Percentiles rank a stretch among this genome's conserved stretches.
phyloP scores from a whole-genome alignment of 1,140 invertebrate genomes.

The Dufourea novaeangliae region DNA sequence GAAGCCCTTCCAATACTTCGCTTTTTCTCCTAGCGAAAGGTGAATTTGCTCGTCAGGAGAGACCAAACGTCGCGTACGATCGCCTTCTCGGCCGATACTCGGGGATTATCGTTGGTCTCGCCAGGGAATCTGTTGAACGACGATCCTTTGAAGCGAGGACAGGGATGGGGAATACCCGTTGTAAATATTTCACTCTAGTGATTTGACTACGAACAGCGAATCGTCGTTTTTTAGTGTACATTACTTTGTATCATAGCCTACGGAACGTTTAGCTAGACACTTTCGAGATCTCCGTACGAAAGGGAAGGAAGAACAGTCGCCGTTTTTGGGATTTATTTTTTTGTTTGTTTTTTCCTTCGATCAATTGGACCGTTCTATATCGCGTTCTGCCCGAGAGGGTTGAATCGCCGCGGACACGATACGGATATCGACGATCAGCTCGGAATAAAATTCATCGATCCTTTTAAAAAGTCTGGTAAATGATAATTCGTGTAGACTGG shows the following conservation, averaged over 20 bases:
- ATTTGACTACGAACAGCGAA: slow-evolving; percentile 44
- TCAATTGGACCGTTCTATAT: slow-evolving; percentile 23
- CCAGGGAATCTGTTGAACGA: slow-evolving; percentile 17
- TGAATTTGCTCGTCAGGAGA: too few relatives aligned
- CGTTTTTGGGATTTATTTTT: slow-evolving; percentile 3
- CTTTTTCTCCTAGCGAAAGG: too few relatives aligned
- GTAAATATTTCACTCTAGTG: slow-evolving; percentile 46
- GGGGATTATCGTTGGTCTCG: slow-evolving; percentile 25
- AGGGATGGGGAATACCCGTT: not conserved
- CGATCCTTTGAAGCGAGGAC: not conserved
- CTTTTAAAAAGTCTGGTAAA: too few relatives aligned
- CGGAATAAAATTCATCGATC: not conserved
- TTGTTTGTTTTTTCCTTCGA: slow-evolving; percentile 21
- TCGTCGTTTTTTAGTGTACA: slow-evolving; percentile 44
- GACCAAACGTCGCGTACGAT: not conserved
- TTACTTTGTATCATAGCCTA: slow-evolving; percentile 50
- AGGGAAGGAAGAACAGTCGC: slow-evolving; percentile 2
- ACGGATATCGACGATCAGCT: not conserved
- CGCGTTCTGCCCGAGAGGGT: slow-evolving; percentile 12
- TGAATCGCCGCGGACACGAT: slow-evolving; percentile 13
- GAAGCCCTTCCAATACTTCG: too few relatives aligned
- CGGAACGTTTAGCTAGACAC: slow-evolving; percentile 42
- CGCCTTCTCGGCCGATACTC: slow-evolving; percentile 16
- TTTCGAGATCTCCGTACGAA: slow-evolving; percentile 30
- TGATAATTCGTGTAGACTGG: not conserved